phyloP scores from a whole-genome alignment of 2,113 vertebrate genomes.

The Salvelinus namaycush region DNA sequence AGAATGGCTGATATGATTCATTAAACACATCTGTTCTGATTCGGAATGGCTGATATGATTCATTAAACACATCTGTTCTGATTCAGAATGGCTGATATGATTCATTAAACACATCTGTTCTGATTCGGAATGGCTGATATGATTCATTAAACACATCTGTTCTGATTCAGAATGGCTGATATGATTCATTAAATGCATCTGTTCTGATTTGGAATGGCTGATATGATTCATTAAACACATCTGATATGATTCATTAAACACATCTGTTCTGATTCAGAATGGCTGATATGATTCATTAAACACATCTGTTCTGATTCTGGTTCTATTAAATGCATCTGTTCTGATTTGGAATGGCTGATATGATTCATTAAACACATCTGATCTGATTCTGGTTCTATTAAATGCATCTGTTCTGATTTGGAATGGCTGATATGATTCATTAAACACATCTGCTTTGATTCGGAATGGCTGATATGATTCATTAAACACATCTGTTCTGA shows the following conservation, averaged over 20 bases:
- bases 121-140: constrained; percentile 66
- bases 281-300: constrained; percentile 49
- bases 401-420: too few relatives aligned
- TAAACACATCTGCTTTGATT: too few relatives aligned
- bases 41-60: too few relatives aligned
- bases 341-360: too few relatives aligned
- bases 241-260: constrained; percentile 54
- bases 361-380: too few relatives aligned
- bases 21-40: too few relatives aligned
- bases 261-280: constrained; percentile 58
- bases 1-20: constrained; percentile 59
- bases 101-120: constrained; percentile 45
- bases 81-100: constrained; percentile 65
- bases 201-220: constrained; percentile 64
- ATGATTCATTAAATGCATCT: constrained; percentile 40
- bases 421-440: too few relatives aligned
- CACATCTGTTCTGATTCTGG: too few relatives aligned
- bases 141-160: constrained; percentile 42
- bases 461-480: too few relatives aligned
- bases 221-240: constrained; percentile 47
- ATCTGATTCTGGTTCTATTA: too few relatives aligned
- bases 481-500: neutral
- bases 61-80: constrained; percentile 18
- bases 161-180: constrained; percentile 66
- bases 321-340: too few relatives aligned